Conservation (phyloP, 2,113 vertebrate species). For the Rhinopomastus cyanomelas region DNA sequence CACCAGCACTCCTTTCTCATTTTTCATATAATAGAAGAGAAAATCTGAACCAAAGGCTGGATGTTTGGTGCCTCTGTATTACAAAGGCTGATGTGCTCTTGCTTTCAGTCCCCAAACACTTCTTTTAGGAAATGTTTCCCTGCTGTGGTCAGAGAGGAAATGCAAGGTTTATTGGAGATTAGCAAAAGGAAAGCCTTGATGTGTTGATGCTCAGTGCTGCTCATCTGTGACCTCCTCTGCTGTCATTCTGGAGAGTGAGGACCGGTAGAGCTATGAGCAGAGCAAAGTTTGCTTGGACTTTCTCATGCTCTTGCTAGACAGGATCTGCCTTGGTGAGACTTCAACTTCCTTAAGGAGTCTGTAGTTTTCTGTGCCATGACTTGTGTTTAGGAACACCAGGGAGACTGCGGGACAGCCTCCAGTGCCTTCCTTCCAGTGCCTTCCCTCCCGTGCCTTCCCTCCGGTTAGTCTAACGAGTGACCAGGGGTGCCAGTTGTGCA, state of each 20-base stretch:
- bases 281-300: background rate
- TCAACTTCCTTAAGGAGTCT: background rate
- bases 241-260: background rate
- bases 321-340: background rate
- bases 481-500: background rate
- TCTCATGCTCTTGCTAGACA: background rate
- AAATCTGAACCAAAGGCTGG: slow-evolving; percentile 33
- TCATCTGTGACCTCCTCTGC: background rate
- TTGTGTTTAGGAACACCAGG: background rate
- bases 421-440: background rate
- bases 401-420: background rate
- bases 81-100: slow-evolving; percentile 14
- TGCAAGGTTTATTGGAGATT: background rate
- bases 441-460: background rate
- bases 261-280: background rate
- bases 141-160: background rate
- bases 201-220: background rate
- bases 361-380: background rate
- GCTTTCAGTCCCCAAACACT: slow-evolving; percentile 35
- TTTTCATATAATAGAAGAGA: slow-evolving; percentile 36
- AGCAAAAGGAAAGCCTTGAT: background rate
- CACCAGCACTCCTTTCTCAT: background rate
- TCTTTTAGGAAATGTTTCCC: background rate
- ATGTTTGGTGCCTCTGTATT: slow-evolving; percentile 23
- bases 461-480: background rate